Conservation (phyloP, 2,113 vertebrate species). For the Gavia stellata region DNA sequence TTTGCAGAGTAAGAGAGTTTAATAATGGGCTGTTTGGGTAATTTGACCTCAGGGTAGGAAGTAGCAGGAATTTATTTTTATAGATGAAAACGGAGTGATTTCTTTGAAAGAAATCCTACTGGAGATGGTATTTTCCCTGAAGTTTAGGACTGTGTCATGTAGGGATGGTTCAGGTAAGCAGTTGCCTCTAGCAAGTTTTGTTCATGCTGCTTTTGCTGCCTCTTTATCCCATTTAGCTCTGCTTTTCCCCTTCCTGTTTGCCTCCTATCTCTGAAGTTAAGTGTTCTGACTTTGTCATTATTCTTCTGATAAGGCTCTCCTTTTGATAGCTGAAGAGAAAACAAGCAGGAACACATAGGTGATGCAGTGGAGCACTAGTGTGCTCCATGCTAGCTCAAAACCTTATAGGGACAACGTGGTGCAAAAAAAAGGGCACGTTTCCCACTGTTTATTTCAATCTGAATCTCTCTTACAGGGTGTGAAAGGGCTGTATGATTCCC, state of each 20-base stretch:
- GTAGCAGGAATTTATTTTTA: neutral
- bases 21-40: neutral
- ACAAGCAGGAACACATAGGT: neutral
- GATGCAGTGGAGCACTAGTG: neutral
- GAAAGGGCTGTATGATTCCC: neutral
- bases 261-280: neutral
- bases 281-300: neutral
- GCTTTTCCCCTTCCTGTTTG: neutral
- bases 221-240: neutral
- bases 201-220: neutral
- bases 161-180: neutral
- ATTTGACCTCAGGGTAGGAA: neutral
- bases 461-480: neutral
- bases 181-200: neutral
- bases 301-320: neutral
- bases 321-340: neutral
- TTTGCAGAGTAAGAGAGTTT: neutral
- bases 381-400: neutral
- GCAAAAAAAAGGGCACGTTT: neutral
- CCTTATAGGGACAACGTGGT: rapidly evolving
- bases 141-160: neutral
- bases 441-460: neutral
- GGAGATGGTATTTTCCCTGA: neutral
- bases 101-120: neutral
- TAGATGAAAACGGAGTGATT: neutral